Evolutionary conservation across 92 coral and sea anemone genomes (phyloP).

Genomic region (Chrysogorgia sp.): DNA sequence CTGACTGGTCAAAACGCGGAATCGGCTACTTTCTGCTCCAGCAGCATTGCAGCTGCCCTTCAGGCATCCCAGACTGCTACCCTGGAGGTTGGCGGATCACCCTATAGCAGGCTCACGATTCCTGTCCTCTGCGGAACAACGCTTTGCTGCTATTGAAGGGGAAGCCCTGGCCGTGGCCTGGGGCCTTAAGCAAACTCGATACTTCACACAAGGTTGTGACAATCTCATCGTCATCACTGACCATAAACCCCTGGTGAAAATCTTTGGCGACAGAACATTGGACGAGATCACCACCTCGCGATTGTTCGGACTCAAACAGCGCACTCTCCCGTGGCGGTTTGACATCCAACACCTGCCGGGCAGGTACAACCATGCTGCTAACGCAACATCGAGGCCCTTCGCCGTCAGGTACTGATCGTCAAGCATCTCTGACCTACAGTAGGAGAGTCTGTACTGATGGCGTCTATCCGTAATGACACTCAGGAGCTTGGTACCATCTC

Average conservation of each 20-base stretch:
- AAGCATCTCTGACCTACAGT: background rate
- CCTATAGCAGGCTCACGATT: conserved; percentile 69
- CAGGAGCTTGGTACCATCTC: conserved; percentile 44
- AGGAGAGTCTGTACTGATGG: conserved; percentile 47
- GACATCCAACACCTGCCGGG: conserved; percentile 50
- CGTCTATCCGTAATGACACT: conserved; percentile 32
- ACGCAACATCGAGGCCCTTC: conserved; percentile 55
- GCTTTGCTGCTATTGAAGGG: conserved; percentile 70
- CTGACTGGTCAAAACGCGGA: conserved; percentile 72
- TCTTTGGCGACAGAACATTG: conserved; percentile 42
- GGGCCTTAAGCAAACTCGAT: conserved; percentile 68
- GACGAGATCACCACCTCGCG: conserved; percentile 51
- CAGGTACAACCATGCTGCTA: conserved; percentile 39
- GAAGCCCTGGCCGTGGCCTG: conserved; percentile 73
- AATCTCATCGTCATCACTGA: conserved; percentile 28
- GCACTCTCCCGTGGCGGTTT: conserved; percentile 43
- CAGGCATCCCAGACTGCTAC: conserved; percentile 69
- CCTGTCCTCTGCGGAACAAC: conserved; percentile 67
- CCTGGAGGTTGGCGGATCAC: conserved; percentile 72
- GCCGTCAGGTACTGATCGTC: too few relatives aligned
- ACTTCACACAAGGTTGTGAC: conserved; percentile 66
- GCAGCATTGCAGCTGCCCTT: conserved; percentile 71
- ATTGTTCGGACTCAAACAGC: conserved; percentile 53
- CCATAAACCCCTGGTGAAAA: conserved; percentile 58
- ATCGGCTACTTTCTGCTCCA: conserved; percentile 70